Base-by-base conservation (phyloP, 2,797 vertebrate genomes). In the Chelon auratus region DNA sequence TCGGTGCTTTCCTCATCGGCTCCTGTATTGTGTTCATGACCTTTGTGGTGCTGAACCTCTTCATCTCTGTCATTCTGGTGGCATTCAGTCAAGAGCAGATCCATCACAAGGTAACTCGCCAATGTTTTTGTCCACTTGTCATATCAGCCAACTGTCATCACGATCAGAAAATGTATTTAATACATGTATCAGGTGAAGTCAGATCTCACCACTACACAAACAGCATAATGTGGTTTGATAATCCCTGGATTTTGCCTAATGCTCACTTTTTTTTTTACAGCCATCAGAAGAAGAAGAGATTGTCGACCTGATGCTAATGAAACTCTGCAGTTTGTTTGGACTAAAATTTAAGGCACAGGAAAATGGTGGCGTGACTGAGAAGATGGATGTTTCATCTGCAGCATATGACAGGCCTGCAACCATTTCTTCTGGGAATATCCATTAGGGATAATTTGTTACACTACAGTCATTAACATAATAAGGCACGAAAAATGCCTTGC, bases 21-120 rank as follows among this genome's bases (percentile, higher is more conserved):
- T 98, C 97, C 77, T 98, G 96, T 89, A 97, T 99, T 2, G 88
- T 97, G 82, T 98, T 99, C 79, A 96, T 99, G 97, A 98, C 97
- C 0, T 99, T 99, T 84, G 96, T 99, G 81, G 97, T 99, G 50
- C 87, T 99, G 81, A 99, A 99, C 89, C 95, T 99, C 47, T 99
- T 99, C 78, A 97, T 99, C 90, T 99, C 97, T 0, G 97, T 97
- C 78, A 98, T 99, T 82, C 91, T 99, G 75, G 97, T 98, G 87
- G 97, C 97, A 50, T 99, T 99, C 84, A 97, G 92, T 39, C 94
- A 98, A 87, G 97, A 99, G 75, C 97, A 98, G 89, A 95, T 95
- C 80, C 91, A 96, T 85, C 95, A 96, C 82, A 94, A 97, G 95
- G 97, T 93, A 87, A 81, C 48, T 64, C 8, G 33, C 2, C 5